Conservation (phyloP, 2,888 invertebrate species). For the Cephus sareptanus region DNA sequence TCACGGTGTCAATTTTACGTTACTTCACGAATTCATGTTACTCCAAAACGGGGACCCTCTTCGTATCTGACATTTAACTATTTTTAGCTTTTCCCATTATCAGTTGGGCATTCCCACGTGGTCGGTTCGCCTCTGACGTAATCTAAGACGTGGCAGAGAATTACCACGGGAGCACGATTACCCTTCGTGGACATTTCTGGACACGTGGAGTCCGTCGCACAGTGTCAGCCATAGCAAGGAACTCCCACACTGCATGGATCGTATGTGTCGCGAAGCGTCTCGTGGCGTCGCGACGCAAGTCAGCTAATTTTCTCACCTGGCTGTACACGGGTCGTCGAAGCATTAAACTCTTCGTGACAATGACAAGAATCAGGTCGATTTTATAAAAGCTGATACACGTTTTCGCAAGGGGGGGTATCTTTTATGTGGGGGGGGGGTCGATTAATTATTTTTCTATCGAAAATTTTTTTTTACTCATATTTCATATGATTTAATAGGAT, state of each 20-base stretch:
- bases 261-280: background rate
- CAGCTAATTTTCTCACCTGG: background rate
- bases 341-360: background rate
- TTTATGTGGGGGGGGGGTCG: too few species aligned
- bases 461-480: too few species aligned
- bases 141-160: background rate
- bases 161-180: background rate
- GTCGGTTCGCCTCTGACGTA: background rate
- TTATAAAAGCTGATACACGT: background rate
- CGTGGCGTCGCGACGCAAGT: background rate
- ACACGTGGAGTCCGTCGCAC: background rate
- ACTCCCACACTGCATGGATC: background rate
- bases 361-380: background rate
- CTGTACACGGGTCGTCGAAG: background rate
- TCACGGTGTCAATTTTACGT: background rate
- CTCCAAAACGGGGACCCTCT: background rate
- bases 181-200: background rate
- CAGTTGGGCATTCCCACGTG: background rate
- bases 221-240: background rate
- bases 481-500: background rate
- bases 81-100: background rate
- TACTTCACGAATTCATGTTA: background rate
- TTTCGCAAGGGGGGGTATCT: background rate
- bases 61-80: background rate
- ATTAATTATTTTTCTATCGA: too few species aligned